These are phyloP conservation scores for Tetragnatha montana DNA, from an alignment of 2,888 invertebrate genomes.

Conservation along the genomic window DNA sequence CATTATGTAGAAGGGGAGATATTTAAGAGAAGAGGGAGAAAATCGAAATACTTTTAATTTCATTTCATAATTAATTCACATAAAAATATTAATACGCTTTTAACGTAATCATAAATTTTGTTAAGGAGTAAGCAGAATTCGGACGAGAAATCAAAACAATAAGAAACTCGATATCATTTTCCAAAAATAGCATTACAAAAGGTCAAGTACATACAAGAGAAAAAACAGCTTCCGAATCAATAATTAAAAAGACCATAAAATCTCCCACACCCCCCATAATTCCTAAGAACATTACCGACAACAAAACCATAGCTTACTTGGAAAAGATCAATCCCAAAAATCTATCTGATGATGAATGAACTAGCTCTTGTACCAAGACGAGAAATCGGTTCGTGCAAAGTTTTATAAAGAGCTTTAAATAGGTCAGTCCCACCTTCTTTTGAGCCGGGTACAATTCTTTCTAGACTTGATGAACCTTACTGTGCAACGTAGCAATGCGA, in stretches of 20 bases:
- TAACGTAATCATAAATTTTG: background rate
- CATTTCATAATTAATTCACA: too few relatives aligned
- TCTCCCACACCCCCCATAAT: too few relatives aligned
- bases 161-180: too few relatives aligned
- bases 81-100: background rate
- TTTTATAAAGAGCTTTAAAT: constrained; percentile 68
- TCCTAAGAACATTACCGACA: background rate
- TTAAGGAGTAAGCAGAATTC: too few relatives aligned
- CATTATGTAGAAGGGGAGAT: too few relatives aligned
- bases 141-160: too few relatives aligned
- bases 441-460: constrained; percentile 49
- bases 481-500: constrained; percentile 51
- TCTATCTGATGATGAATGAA: constrained; percentile 60
- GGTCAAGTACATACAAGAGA: too few relatives aligned
- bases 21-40: too few relatives aligned
- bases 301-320: constrained; percentile 19
- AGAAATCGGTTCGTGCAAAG: constrained; percentile 56
- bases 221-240: too few relatives aligned
- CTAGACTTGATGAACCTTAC: constrained; percentile 67
- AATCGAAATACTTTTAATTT: too few relatives aligned
- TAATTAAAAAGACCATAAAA: too few relatives aligned
- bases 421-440: constrained; percentile 64
- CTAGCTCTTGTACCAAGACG: constrained; percentile 35
- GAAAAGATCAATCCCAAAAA: constrained; percentile 37
- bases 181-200: too few relatives aligned